Base-by-base conservation (phyloP, 1,140 invertebrate genomes). In the Anoplophora glabripennis region DNA sequence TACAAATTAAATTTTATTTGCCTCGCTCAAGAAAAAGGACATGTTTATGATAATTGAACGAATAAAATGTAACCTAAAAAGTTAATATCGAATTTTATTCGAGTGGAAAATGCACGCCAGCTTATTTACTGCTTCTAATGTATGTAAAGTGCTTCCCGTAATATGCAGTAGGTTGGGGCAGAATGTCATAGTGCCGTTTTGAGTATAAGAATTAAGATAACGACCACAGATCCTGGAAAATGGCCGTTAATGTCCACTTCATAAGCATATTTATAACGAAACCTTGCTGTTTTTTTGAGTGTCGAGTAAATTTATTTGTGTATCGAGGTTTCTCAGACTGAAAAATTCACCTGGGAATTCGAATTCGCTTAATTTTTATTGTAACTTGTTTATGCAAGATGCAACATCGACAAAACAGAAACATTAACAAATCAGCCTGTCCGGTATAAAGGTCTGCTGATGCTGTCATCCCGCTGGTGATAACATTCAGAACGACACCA, bases 41-140 rank as follows among this genome's bases (percentile, higher is more conserved):
- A 74, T 74, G 53, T 74, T 74, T 74, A 74, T 72, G 72, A 65
- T 74, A 74, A 74, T 74, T 74, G 69, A 74, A 72, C 59, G 60
- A 67, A 64, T 67, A 70, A 70, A 72, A 72, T 68, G 68, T 65
- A 67, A 68, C 68, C 61, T 48, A 65, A 69, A 61, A 61, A 61
- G 59, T 44, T 56, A 54, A 63, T 63, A 56, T 68, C 60, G 58
- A 63, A 61, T 53, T 69, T 72, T 72, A 70, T 69, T 59, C 58
- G 61, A 61, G 47, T 47, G 40, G 60, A 44, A 59, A 64, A 64
- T 63, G 54, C 57, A 52, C 57, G 42, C 48, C 41, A 48, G 40
- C 52, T 64, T 68, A 70, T 72, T 70, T 72, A 72, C 65, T 54
- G 49, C 64, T 45, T 64, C 66, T 72, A 72, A 72, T 72, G 59